Evolutionary conservation across 2,113 vertebrate genomes (phyloP).

Genomic region (Azemiops feae): DNA sequence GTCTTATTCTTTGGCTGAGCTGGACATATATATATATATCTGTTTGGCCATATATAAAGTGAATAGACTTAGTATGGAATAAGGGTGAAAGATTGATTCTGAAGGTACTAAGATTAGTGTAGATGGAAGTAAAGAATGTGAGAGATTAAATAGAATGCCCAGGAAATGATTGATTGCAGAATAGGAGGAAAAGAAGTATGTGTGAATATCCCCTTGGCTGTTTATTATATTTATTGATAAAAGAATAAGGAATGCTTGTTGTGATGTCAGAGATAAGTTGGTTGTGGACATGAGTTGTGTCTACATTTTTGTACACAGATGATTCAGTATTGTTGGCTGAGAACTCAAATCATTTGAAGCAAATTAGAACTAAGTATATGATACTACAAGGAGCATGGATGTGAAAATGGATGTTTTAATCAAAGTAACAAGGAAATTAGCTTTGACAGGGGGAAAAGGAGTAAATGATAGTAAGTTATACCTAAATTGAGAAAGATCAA

Average conservation of each 20-base stretch:
- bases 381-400: neutral
- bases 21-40: neutral
- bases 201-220: neutral
- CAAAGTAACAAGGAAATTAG: neutral
- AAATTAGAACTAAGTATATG: too few species aligned
- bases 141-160: neutral
- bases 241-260: neutral
- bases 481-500: neutral
- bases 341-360: neutral
- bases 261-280: neutral
- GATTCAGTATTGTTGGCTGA: neutral
- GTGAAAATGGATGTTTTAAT: neutral
- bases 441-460: neutral
- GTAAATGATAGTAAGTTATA: too few species aligned
- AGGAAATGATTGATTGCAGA: neutral
- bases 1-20: neutral
- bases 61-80: neutral
- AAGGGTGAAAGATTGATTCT: neutral
- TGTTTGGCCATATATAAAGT: neutral
- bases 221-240: neutral
- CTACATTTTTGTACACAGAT: neutral
- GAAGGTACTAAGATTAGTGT: neutral
- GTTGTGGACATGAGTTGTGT: neutral
- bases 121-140: neutral
- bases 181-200: neutral